These are phyloP conservation scores for Tanypteryx hageni DNA, from an alignment of 2,888 invertebrate genomes.

Conservation along the genomic window DNA sequence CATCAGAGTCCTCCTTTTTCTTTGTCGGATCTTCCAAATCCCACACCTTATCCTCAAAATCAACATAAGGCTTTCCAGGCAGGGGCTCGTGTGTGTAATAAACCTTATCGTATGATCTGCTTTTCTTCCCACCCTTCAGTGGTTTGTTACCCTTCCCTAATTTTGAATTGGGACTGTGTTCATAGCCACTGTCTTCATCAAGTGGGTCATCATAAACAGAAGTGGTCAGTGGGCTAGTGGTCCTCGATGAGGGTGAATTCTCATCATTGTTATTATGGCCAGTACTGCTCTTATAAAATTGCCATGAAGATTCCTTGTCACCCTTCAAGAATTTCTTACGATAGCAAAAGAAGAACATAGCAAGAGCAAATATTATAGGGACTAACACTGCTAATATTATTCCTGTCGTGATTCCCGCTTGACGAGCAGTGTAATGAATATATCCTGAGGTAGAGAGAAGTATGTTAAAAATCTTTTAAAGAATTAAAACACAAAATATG, in stretches of 20 bases:
- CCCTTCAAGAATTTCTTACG: slow-evolving; percentile 49
- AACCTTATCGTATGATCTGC: slow-evolving; percentile 86
- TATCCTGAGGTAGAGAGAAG: slow-evolving; percentile 73
- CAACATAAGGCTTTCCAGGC: slow-evolving; percentile 83
- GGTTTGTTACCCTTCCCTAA: background rate
- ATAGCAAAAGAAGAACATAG: slow-evolving; percentile 81
- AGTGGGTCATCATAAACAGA: slow-evolving; percentile 19
- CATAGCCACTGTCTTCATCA: slow-evolving; percentile 31
- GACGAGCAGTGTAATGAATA: slow-evolving; percentile 81
- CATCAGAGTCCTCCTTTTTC: slow-evolving; percentile 53
- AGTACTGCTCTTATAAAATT: slow-evolving; percentile 9
- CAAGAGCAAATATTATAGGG: slow-evolving; percentile 78
- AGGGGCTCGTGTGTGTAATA: slow-evolving; percentile 92
- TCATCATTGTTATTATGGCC: background rate
- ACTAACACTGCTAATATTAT: slow-evolving; percentile 85
- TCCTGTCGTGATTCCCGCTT: slow-evolving; percentile 85
- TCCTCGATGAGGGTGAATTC: slow-evolving; percentile 41
- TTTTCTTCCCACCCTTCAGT: slow-evolving; percentile 16
- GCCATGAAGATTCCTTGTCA: slow-evolving; percentile 52
- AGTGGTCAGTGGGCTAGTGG: slow-evolving; percentile 35
- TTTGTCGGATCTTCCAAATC: slow-evolving; percentile 80
- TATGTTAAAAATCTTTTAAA: background rate
- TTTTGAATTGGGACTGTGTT: slow-evolving; percentile 15
- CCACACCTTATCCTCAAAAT: slow-evolving; percentile 89
- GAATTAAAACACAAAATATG: background rate